phyloP scores from a whole-genome alignment of 1,140 invertebrate species.

The Papilio dardanus region DNA sequence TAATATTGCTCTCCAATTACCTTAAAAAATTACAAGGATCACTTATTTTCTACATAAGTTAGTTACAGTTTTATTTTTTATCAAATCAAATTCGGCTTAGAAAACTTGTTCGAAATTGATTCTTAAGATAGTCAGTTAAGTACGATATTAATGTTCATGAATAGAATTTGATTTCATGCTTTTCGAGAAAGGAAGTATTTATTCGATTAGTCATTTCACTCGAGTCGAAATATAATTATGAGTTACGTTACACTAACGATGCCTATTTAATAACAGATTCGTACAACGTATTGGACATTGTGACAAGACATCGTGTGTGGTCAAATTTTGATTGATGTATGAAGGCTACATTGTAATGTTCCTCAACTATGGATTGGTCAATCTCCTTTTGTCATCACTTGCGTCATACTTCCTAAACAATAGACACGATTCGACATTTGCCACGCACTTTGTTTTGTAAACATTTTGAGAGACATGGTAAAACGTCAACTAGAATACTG shows the following conservation, averaged over 20 bases:
- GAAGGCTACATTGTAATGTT: slow-evolving; percentile 51
- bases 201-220: not conserved
- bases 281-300: slow-evolving; percentile 18
- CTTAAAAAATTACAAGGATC: too few species aligned
- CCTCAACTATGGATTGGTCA: slow-evolving; percentile 50
- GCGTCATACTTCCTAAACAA: slow-evolving; percentile 58
- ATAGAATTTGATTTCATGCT: not conserved
- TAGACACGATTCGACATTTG: slow-evolving; percentile 28
- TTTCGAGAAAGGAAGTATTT: not conserved
- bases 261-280: not conserved
- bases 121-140: too few species aligned
- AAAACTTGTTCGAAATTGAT: too few species aligned
- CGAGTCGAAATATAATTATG: not conserved
- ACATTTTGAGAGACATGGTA: slow-evolving; percentile 15
- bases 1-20: too few species aligned
- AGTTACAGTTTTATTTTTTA: too few species aligned
- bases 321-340: slow-evolving; percentile 53
- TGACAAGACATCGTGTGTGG: slow-evolving; percentile 58
- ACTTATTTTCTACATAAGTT: too few species aligned
- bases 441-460: slow-evolving; percentile 27
- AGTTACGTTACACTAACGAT: not conserved
- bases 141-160: not conserved
- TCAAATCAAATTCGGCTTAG: too few species aligned
- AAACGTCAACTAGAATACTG: not conserved
- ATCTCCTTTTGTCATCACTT: slow-evolving; percentile 54